Evolutionary conservation across 2,797 vertebrate species (phyloP), one percentile per base, ranked within the genome.

Genomic region (Pipistrellus pipistrellus): DNA sequence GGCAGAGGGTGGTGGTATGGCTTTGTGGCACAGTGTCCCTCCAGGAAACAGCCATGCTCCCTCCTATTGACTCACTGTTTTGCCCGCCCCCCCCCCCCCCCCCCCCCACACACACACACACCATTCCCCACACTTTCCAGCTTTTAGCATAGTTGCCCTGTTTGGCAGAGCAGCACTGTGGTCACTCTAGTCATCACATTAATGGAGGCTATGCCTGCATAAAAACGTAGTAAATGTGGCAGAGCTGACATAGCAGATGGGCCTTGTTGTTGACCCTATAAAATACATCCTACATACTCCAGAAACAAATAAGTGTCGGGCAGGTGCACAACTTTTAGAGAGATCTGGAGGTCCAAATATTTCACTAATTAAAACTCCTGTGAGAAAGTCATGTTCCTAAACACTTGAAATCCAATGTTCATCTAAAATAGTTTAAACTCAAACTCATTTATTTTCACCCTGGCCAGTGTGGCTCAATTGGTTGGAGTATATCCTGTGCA

Each of bases 361-460:
- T 88, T 88, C 55, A 72, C 27, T 69, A 44, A 76, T 75, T 2
- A 59, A 82, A 83, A 89, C 75, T 83, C 92, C 27, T 64, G 7
- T n/a, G 64, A 85, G 15, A 77, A 30, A 88, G 68, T 77, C 51
- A 73, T 38, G 25, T 62, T 88, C 21, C 30, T 48, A 44, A 82
- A 72, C 82, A 46, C 88, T 62, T 90, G 7, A 59, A 85, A 88
- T 51, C 20, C 6, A 69, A 75, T 21, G 14, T 35, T 93, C 35
- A 57, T 41, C 44, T 72, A 90, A 95, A 96, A 85, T 68, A 13
- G 10, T 69, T 95, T 80, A 72, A 89, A 57, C 27, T 85, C 53
- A 35, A 88, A 57, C 27, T 84, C 46, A 35, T 69, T 66, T 76
- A 83, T 57, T 89, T 85, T 80, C 32, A 9, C 17, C n/a, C 8